Conservation (phyloP, 2,888 invertebrate species). For the Phrixothrix hirtus region DNA sequence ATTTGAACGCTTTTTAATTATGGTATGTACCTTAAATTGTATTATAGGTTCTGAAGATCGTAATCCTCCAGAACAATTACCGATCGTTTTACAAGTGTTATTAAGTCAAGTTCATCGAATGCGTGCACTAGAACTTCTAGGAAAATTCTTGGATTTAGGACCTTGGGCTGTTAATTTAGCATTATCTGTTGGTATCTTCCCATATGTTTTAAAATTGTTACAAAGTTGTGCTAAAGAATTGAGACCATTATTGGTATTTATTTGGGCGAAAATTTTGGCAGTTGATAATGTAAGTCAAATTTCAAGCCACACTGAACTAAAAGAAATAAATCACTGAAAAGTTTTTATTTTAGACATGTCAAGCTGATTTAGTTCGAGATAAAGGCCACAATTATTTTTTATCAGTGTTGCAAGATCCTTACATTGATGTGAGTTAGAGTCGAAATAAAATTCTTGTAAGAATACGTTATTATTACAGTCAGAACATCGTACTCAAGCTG, state of each 20-base stretch:
- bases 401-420: constrained; percentile 83
- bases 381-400: constrained; percentile 94
- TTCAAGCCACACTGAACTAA: too few species aligned
- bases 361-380: constrained; percentile 92
- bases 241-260: constrained; percentile 90
- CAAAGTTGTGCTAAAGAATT: constrained; percentile 94
- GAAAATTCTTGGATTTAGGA: constrained; percentile 92
- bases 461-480: constrained; percentile 56
- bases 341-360: constrained; percentile 74
- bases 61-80: constrained; percentile 93
- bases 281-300: constrained; percentile 80
- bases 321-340: too few species aligned
- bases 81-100: constrained; percentile 91
- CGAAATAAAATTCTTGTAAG: neutral
- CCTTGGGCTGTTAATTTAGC: constrained; percentile 95
- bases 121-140: constrained; percentile 90
- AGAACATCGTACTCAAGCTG: constrained; percentile 89
- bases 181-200: constrained; percentile 96
- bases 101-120: constrained; percentile 84
- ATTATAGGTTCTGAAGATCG: constrained; percentile 65
- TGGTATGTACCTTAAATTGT: neutral
- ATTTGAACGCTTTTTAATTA: neutral
- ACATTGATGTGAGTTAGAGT: constrained; percentile 70
- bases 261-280: constrained; percentile 98
- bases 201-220: constrained; percentile 94